Conservation (phyloP, 2,888 invertebrate genomes). For the Hydraecia micacea region DNA sequence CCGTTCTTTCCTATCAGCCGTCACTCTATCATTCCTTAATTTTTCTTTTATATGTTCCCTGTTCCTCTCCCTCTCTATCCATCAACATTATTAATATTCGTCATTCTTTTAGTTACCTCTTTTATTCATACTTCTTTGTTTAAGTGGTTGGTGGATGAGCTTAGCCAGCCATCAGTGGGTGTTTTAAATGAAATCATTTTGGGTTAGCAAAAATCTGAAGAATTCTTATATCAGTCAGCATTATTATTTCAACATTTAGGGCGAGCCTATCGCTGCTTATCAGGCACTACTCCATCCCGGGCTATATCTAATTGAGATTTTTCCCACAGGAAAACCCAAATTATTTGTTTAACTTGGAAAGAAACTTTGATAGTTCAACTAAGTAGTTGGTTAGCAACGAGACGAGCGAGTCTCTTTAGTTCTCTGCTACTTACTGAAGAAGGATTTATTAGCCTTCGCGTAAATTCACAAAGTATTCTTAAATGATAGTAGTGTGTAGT, state of each 20-base stretch:
- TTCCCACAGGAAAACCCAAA: slow-evolving; percentile 24
- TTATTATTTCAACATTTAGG: neutral
- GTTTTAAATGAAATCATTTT: neutral
- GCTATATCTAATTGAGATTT: slow-evolving; percentile 2
- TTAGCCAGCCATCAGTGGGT: neutral
- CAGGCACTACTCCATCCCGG: slow-evolving; percentile 19
- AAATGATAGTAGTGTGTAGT: slow-evolving; percentile 17
- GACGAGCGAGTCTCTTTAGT: neutral
- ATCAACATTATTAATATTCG: neutral
- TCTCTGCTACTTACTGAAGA: neutral
- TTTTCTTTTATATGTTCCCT: neutral
- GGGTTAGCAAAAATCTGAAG: neutral
- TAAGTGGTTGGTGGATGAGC: neutral
- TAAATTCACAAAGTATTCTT: slow-evolving; percentile 21
- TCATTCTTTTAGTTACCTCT: neutral
- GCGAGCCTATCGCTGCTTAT: slow-evolving; percentile 31
- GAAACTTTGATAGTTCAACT: neutral
- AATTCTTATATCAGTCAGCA: neutral
- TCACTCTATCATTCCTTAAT: neutral
- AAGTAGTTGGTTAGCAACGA: neutral
- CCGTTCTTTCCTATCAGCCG: neutral
- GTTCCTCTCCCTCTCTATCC: no score
- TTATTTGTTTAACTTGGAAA: neutral
- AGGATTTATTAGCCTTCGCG: neutral
- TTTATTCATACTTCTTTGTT: neutral